These are phyloP conservation scores for Ichneumoninae sp. DNA, from an alignment of 2,888 invertebrate genomes.

Conservation along the genomic window DNA sequence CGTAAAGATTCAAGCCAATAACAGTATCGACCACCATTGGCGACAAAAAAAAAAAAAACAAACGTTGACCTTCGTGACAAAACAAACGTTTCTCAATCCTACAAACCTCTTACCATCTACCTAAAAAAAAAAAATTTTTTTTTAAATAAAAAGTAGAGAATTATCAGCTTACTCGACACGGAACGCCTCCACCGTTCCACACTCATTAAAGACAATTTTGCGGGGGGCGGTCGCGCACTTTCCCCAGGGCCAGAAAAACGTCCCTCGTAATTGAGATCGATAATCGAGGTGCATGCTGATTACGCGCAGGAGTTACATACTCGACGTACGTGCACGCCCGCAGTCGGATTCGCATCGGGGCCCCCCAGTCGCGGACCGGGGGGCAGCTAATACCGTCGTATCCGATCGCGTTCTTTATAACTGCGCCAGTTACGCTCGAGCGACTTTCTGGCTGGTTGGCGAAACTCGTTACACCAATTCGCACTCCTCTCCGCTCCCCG, in stretches of 20 bases:
- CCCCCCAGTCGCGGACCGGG: background rate
- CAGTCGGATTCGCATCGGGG: background rate
- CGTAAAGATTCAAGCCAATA: too few species aligned
- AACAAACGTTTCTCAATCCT: too few species aligned
- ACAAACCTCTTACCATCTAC: too few species aligned
- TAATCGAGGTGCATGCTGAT: background rate
- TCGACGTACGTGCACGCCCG: background rate
- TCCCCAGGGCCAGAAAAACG: background rate
- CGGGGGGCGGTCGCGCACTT: background rate
- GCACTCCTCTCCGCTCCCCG: conserved; percentile 25
- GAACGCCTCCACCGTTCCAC: background rate
- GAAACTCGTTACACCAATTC: conserved; percentile 61
- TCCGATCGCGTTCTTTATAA: conserved; percentile 6
- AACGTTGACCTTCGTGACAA: too few species aligned
- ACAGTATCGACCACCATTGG: too few species aligned
- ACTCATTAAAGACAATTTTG: background rate
- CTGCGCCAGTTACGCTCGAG: conserved; percentile 23
- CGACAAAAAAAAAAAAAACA: too few species aligned
- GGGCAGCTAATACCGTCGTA: conserved; percentile 19
- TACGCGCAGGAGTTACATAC: background rate
- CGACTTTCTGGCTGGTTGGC: conserved; percentile 24
- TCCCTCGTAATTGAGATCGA: background rate
- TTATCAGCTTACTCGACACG: background rate
- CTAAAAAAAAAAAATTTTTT: too few species aligned
- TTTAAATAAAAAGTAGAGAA: too few species aligned